phyloP scores from a whole-genome alignment of 2,113 vertebrate genomes.

The Scomber scombrus region DNA sequence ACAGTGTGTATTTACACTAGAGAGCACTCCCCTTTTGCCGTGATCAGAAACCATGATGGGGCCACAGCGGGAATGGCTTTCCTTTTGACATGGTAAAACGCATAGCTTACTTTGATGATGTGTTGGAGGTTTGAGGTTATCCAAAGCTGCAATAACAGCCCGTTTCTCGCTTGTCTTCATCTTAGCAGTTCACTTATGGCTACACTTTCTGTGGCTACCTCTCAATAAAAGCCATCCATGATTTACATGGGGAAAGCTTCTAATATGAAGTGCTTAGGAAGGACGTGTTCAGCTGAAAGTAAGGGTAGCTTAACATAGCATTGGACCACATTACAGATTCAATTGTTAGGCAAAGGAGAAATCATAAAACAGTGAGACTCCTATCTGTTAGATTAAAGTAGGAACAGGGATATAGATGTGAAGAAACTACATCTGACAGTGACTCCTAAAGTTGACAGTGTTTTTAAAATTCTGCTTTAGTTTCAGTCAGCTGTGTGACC shows the following conservation, averaged over 20 bases:
- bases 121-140: conserved; percentile 47
- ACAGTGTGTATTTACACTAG: conserved; percentile 11
- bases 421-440: conserved; percentile 4
- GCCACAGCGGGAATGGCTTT: conserved; percentile 5
- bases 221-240: conserved; percentile 9
- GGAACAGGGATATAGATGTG: neutral
- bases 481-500: neutral
- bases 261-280: conserved; percentile 1
- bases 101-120: conserved; percentile 30
- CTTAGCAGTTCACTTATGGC: conserved; percentile 11
- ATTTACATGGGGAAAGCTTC: conserved; percentile 21
- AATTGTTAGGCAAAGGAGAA: neutral
- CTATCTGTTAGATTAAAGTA: neutral
- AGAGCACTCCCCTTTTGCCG: neutral
- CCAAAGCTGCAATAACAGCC: neutral
- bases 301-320: conserved; percentile 15
- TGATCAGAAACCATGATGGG: conserved; percentile 15
- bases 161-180: conserved; percentile 18
- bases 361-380: conserved; percentile 19
- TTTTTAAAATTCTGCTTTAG: neutral
- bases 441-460: neutral
- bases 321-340: conserved; percentile 1
- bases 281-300: conserved; percentile 1
- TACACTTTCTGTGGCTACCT: neutral
- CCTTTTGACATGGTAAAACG: conserved; percentile 12